These are phyloP conservation scores for Chrysodeixis includens DNA, from an alignment of 2,888 invertebrate species.

Conservation along the genomic window DNA sequence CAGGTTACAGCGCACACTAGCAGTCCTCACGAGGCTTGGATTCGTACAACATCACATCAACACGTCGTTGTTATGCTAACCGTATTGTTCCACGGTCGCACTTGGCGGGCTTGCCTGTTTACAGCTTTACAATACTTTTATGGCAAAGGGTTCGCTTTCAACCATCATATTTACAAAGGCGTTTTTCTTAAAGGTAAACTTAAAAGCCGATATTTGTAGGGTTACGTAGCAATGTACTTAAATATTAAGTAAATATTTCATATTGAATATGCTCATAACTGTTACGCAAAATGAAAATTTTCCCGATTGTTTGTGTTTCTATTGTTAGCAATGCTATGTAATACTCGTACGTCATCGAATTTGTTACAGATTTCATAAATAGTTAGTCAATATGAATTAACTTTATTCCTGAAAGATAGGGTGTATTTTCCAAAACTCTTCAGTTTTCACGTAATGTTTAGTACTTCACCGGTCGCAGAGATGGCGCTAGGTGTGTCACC, in stretches of 20 bases:
- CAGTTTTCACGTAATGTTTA: constrained; percentile 21
- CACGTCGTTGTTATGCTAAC: neutral
- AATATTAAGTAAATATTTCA: too few species aligned
- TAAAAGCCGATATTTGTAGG: neutral
- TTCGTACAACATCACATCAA: too few species aligned
- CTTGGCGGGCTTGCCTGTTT: neutral
- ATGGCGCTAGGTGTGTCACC: constrained; percentile 22
- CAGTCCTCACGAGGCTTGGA: too few species aligned
- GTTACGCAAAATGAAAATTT: neutral
- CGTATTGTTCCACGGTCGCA: neutral
- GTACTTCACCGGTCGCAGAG: constrained; percentile 15
- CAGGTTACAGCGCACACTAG: too few species aligned
- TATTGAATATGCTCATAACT: too few species aligned
- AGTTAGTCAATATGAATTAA: too few species aligned
- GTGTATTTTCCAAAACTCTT: neutral
- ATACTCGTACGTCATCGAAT: too few species aligned
- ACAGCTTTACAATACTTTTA: neutral
- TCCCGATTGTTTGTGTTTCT: neutral
- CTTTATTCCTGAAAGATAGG: too few species aligned
- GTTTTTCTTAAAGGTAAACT: neutral
- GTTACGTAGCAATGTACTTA: neutral
- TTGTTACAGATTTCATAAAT: too few species aligned
- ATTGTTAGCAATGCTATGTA: neutral
- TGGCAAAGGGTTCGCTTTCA: neutral
- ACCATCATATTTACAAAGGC: neutral